phyloP scores from a whole-genome alignment of 2,113 vertebrate genomes.

The Dolichotis patagonum region DNA sequence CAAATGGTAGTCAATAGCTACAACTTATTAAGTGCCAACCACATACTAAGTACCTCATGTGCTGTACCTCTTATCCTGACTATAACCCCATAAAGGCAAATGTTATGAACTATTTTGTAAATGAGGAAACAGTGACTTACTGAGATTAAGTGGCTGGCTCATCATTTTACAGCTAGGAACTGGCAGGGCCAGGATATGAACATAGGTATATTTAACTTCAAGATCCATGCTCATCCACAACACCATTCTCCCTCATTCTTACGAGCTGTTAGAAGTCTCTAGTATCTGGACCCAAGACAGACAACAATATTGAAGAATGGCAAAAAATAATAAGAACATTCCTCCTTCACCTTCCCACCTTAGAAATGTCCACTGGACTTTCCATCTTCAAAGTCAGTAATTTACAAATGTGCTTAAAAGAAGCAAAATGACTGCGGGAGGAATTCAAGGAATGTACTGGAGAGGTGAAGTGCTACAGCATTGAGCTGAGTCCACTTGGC shows the following conservation, averaged over 20 bases:
- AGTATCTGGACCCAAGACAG: slow-evolving; percentile 8
- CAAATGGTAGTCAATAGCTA: background rate
- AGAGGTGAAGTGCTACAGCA: background rate
- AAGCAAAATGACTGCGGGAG: background rate
- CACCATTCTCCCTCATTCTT: background rate
- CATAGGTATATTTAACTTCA: background rate
- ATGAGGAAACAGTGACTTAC: background rate
- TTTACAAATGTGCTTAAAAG: background rate
- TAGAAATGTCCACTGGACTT: background rate
- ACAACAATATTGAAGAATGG: background rate
- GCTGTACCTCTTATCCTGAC: background rate
- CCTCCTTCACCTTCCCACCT: background rate
- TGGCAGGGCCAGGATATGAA: background rate
- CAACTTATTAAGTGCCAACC: background rate
- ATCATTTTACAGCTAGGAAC: background rate
- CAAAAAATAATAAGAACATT: background rate
- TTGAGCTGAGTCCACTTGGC: background rate
- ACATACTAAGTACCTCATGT: background rate
- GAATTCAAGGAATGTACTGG: background rate
- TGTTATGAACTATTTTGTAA: background rate
- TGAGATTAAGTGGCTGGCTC: background rate
- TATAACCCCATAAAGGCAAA: background rate
- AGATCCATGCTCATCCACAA: background rate
- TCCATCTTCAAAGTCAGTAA: background rate
- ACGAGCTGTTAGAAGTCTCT: background rate